A percentile compares a stretch with the other conserved stretches of the same genome.
phyloP scores from a whole-genome alignment of 53 echinoderm and acorn worm genomes.

The Temnopleurus reevesii region DNA sequence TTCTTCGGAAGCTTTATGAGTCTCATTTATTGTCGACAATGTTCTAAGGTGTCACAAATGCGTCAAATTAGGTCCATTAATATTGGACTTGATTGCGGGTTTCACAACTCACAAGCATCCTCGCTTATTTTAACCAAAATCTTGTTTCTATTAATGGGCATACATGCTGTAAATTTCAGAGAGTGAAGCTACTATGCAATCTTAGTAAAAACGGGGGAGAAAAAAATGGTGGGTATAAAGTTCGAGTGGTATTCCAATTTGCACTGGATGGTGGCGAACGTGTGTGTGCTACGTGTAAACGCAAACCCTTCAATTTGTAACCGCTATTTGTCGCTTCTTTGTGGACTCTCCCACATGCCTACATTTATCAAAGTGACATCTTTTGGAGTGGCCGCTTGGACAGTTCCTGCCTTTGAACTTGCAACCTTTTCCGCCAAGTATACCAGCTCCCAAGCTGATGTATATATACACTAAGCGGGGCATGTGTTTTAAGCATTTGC shows the following conservation, averaged over 20 bases:
- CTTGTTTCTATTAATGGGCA: conserved; percentile 5
- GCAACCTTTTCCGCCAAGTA: background rate
- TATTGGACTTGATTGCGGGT: background rate
- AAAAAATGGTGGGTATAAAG: conserved; percentile 50
- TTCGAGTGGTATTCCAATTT: conserved; percentile 54
- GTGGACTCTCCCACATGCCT: conserved; percentile 35
- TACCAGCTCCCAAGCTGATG: background rate
- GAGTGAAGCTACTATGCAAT: conserved; percentile 8
- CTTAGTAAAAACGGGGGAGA: background rate
- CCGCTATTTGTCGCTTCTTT: conserved; percentile 61
- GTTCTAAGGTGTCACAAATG: background rate
- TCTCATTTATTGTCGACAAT: background rate
- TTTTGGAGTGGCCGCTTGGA: conserved; percentile 41
- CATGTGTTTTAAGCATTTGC: conserved; percentile 21
- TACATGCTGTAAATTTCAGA: background rate
- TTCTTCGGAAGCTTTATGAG: background rate
- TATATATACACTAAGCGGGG: background rate
- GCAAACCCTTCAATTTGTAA: conserved; percentile 63
- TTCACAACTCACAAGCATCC: background rate
- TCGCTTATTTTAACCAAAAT: background rate
- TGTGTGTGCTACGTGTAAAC: conserved; percentile 19
- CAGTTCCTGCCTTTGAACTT: conserved; percentile 32
- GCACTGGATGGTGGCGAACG: conserved; percentile 31
- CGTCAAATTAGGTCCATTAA: conserved; percentile 1
- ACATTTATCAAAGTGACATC: conserved; percentile 62